Percentiles rank a stretch among this genome's conserved stretches.
Evolutionary conservation across 35 echinoderm and acorn worm species (phyloP).

Genomic region (Anneissia japonica): DNA sequence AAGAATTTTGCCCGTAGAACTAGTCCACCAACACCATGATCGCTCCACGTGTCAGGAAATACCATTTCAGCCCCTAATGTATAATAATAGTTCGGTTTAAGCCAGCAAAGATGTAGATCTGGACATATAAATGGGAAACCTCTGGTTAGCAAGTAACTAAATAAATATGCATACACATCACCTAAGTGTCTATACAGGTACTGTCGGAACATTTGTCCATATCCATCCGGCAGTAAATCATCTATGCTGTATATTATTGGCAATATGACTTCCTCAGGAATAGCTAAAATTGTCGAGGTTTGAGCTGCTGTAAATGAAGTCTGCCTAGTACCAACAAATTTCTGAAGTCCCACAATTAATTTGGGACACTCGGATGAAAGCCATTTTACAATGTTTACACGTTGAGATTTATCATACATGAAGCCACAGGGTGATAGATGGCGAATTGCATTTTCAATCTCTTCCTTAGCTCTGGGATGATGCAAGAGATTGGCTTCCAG

Average conservation of each 20-base stretch:
- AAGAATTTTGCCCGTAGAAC: background rate
- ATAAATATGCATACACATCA: background rate
- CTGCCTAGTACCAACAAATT: no score
- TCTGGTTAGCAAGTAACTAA: background rate
- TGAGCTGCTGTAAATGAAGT: no score
- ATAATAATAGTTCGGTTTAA: background rate
- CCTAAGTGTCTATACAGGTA: background rate
- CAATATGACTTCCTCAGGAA: background rate
- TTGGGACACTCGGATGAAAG: background rate
- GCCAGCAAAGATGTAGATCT: background rate
- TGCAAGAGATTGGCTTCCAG: background rate
- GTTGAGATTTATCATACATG: background rate
- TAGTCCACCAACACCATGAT: background rate
- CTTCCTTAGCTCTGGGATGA: background rate
- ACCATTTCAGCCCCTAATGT: background rate
- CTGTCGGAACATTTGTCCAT: background rate
- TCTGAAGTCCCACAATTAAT: background rate
- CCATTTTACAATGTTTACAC: background rate
- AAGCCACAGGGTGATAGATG: background rate
- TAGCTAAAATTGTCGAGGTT: background rate
- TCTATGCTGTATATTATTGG: background rate
- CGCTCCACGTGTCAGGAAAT: background rate
- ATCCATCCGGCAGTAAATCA: background rate
- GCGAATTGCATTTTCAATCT: background rate
- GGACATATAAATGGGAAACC: background rate